Evolutionary conservation across 2,113 vertebrate species (phyloP), one percentile per base, ranked within the genome.

Genomic region (Chloropsis hardwickii): DNA sequence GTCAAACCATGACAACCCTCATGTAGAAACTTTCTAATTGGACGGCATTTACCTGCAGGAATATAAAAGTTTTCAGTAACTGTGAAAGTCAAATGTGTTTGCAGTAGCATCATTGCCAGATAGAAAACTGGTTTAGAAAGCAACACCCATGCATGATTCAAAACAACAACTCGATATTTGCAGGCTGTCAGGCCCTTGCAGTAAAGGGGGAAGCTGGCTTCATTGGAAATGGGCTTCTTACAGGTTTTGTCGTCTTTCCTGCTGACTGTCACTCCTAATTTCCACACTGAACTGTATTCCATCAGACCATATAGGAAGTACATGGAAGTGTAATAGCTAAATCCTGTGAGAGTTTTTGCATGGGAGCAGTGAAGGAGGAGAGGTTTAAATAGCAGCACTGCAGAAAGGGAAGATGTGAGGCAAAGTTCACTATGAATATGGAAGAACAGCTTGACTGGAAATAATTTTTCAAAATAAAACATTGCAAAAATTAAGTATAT

Each of bases 261-360:
- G 92, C 88, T 97, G 91, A 64, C 92, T 81, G 90, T 82, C 81
- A 62, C 45, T 85, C 79, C 87, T 92, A 9, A 73, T 97, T 97
- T 97, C 74, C 94, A 95, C 88, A 62, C 91, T 72, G 95, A 96
- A 83, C 93, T 87, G 29, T 90, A 39, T 51, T 94, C 91, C 60
- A 7, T 72, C 88, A 90, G 69, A 73, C 47, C 28, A 18, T 47
- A 25, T 12, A 90, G 42, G 33, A 84, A 66, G 82, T 76, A 51
- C 54, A 23, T 74, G 86, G 67, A 90, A 73, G 42, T 83, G 62
- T 66, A 42, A 94, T 44, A 44, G 50, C 24, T n/a, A 14, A 92
- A 82, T 67, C 42, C 66, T 60, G 39, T 79, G 89, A 39, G 40
- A 40, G 16, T 13, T 91, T 51, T 56, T 81, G 29, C 72, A 72